A percentile compares a stretch with the other conserved stretches of the same genome.
phyloP scores from a whole-genome alignment of 2,113 vertebrate species.

The Ptilonorhynchus violaceus region DNA sequence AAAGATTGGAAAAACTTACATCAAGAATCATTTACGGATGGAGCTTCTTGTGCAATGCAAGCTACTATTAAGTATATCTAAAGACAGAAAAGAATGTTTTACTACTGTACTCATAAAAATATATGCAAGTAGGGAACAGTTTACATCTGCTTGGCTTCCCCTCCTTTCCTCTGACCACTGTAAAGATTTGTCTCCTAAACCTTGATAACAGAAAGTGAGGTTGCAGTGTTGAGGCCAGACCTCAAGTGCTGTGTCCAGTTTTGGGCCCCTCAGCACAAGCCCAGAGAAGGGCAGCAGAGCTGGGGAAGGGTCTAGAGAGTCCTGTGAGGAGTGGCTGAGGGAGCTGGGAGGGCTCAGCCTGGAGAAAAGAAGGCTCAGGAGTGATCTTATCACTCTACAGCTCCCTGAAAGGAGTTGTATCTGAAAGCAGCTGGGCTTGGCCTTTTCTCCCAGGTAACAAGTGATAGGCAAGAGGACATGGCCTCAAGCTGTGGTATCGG shows the following conservation, averaged over 20 bases:
- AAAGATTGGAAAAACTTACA: background rate
- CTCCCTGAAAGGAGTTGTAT: background rate
- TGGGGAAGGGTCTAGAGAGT: background rate
- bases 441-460: background rate
- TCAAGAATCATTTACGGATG: background rate
- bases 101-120: background rate
- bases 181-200: background rate
- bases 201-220: background rate
- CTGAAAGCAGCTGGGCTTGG: background rate
- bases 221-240: background rate
- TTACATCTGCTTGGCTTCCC: background rate
- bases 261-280: background rate
- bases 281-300: background rate
- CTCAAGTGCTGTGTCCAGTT: background rate
- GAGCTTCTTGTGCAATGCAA: background rate
- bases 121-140: background rate
- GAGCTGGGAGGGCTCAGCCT: background rate
- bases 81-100: background rate
- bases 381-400: background rate
- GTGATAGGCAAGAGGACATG: background rate
- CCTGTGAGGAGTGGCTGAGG: background rate
- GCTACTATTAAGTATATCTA: background rate
- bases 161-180: background rate
- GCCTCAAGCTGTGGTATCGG: background rate
- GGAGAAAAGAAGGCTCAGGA: background rate